Evolutionary conservation across 2,888 invertebrate genomes (phyloP).

Genomic region (Tryphoninae sp.): DNA sequence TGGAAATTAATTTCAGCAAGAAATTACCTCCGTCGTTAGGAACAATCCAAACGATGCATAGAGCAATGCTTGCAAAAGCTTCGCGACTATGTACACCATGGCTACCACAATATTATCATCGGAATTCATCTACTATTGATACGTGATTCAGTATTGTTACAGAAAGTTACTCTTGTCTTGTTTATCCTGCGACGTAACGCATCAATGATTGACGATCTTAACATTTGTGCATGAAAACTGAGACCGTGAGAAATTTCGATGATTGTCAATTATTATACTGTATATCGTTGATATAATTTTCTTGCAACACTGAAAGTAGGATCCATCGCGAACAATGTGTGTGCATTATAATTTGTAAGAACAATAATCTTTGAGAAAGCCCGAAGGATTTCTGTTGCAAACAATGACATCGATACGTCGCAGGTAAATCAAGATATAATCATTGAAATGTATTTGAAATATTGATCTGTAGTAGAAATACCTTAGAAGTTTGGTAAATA

Average conservation of each 20-base stretch:
- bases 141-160: not conserved
- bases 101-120: conserved; percentile 9
- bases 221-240: not conserved
- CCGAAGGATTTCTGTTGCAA: too few species aligned
- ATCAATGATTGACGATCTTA: not conserved
- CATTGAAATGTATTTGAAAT: too few species aligned
- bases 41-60: conserved; percentile 59
- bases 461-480: conserved; percentile 27
- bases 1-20: not conserved
- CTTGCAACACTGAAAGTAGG: too few species aligned
- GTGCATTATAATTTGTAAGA: too few species aligned
- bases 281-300: not conserved
- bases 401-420: too few species aligned
- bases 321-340: too few species aligned
- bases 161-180: not conserved
- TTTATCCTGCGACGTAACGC: not conserved
- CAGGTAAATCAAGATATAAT: too few species aligned
- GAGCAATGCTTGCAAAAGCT: conserved; percentile 54
- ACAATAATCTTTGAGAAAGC: too few species aligned
- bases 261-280: not conserved
- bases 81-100: conserved; percentile 45
- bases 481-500: conserved; percentile 70
- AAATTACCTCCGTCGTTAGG: conserved; percentile 46
- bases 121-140: conserved; percentile 17
- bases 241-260: conserved; percentile 3